phyloP scores from a whole-genome alignment of 2,888 invertebrate species.

The Panzeria rudis region DNA sequence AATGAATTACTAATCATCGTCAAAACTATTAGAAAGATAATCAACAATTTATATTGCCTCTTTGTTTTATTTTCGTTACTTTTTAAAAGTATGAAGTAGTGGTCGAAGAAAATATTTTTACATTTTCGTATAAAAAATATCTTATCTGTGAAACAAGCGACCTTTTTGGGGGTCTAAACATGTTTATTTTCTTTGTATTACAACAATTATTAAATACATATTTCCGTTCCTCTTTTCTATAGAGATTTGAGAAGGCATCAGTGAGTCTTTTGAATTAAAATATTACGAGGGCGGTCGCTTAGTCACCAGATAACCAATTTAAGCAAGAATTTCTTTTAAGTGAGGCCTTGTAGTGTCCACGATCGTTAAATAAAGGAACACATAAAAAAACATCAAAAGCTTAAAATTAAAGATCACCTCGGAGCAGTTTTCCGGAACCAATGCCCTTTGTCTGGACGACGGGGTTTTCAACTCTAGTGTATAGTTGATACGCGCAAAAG shows the following conservation, averaged over 20 bases:
- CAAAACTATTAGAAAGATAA: slow-evolving; percentile 47
- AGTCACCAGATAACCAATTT: neutral
- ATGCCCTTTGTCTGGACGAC: no score
- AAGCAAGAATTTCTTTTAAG: neutral
- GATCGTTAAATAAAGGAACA: no score
- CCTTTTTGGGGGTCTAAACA: neutral
- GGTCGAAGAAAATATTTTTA: neutral
- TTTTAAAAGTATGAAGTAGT: slow-evolving; percentile 1
- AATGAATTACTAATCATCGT: slow-evolving; percentile 43
- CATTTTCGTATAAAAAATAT: neutral
- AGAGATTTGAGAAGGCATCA: neutral
- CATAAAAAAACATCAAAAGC: no score
- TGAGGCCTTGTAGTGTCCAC: neutral
- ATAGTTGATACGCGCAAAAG: no score
- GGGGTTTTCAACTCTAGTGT: no score
- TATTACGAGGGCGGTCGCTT: neutral
- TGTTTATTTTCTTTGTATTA: neutral
- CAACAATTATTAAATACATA: neutral
- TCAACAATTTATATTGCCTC: slow-evolving; percentile 22
- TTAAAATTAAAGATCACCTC: no score
- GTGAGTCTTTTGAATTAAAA: neutral
- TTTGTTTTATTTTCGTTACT: slow-evolving; percentile 1
- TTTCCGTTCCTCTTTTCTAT: slow-evolving; percentile 3
- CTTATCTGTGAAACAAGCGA: slow-evolving; percentile 35
- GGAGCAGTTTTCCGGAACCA: no score